Percentiles rank a stretch among this genome's conserved stretches.
Conservation (phyloP, 2,888 invertebrate genomes). For the Deilephila porcellus region DNA sequence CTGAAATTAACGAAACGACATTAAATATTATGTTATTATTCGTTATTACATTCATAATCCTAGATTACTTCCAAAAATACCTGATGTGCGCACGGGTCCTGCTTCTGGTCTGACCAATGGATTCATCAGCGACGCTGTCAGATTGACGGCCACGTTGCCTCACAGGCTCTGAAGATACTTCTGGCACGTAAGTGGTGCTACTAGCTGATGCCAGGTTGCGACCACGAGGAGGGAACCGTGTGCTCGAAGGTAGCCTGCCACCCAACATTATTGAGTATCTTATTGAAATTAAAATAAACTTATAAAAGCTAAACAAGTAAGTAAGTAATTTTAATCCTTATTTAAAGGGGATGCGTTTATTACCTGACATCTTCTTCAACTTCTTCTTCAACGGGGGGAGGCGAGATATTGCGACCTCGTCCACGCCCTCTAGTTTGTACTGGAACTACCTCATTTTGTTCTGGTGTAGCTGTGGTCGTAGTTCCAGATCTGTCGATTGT, state of each 20-base stretch:
- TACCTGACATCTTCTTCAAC: slow-evolving; percentile 81
- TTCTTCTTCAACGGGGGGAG: slow-evolving; percentile 81
- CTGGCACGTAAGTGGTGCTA: slow-evolving; percentile 80
- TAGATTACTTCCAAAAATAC: slow-evolving; percentile 45
- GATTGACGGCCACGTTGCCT: slow-evolving; percentile 73
- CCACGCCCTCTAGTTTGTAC: slow-evolving; percentile 73
- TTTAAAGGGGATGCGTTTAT: slow-evolving; percentile 21
- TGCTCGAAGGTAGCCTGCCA: slow-evolving; percentile 89
- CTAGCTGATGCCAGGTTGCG: slow-evolving; percentile 74
- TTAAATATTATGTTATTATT: not conserved
- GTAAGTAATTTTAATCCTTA: not conserved
- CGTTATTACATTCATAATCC: not conserved
- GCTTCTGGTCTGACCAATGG: slow-evolving; percentile 78
- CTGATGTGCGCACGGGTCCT: slow-evolving; percentile 86
- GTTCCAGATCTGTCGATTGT: slow-evolving; percentile 78
- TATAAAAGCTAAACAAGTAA: slow-evolving; percentile 54
- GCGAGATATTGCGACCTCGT: slow-evolving; percentile 77
- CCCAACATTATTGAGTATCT: slow-evolving; percentile 45
- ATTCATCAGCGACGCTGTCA: slow-evolving; percentile 79
- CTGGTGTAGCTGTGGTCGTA: slow-evolving; percentile 64
- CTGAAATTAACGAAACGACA: slow-evolving; percentile 62
- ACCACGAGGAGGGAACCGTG: slow-evolving; percentile 92
- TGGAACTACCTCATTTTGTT: slow-evolving; percentile 87
- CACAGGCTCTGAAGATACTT: slow-evolving; percentile 75
- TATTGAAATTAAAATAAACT: slow-evolving; percentile 30